Evolutionary conservation across 2,888 invertebrate genomes (phyloP).

Genomic region (Boloria selene): DNA sequence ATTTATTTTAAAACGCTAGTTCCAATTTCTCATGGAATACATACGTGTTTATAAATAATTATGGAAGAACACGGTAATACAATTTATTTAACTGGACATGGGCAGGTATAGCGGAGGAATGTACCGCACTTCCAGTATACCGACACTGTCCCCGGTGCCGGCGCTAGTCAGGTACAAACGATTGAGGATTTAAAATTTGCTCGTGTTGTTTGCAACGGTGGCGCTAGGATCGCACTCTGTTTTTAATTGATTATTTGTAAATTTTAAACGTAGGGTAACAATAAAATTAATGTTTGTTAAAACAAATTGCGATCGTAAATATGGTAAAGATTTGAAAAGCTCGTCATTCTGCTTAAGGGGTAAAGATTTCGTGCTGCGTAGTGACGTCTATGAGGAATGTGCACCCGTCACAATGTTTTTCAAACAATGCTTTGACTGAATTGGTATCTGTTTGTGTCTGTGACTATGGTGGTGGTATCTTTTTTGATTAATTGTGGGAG

Average conservation of each 20-base stretch:
- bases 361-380: slow-evolving; percentile 50
- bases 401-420: slow-evolving; percentile 33
- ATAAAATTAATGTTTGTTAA: slow-evolving; percentile 21
- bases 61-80: slow-evolving; percentile 41
- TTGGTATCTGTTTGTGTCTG: slow-evolving; percentile 24
- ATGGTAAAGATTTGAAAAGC: slow-evolving; percentile 46
- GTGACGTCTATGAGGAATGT: slow-evolving; percentile 48
- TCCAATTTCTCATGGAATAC: not conserved
- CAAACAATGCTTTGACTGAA: slow-evolving; percentile 25
- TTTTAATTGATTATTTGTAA: not conserved
- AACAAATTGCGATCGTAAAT: slow-evolving; percentile 55
- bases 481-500: not conserved
- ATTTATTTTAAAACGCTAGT: not conserved
- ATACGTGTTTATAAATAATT: not conserved
- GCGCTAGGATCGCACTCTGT: slow-evolving; percentile 54
- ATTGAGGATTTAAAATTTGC: slow-evolving; percentile 53
- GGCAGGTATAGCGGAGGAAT: slow-evolving; percentile 86
- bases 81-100: slow-evolving; percentile 61
- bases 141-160: slow-evolving; percentile 89
- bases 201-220: slow-evolving; percentile 61
- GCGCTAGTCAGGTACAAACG: slow-evolving; percentile 86
- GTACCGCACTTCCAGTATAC: slow-evolving; percentile 95
- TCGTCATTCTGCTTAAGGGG: slow-evolving; percentile 58
- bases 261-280: not conserved
- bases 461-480: slow-evolving; percentile 36